Base-by-base conservation (phyloP, 2,797 vertebrate species). In the Anguilla megastoma region DNA sequence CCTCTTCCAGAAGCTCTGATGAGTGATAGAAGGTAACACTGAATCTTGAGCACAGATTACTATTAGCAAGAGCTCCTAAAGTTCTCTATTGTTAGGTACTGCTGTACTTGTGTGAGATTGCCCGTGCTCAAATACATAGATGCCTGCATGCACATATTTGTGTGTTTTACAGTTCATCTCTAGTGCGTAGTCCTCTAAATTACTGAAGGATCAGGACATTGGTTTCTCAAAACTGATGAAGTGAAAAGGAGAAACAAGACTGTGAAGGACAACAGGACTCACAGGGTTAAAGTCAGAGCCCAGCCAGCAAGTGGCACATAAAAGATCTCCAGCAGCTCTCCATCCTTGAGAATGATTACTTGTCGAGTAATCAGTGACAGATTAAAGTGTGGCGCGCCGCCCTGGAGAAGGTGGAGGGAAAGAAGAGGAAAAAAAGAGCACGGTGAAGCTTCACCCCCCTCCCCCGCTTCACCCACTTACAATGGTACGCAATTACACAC, bases 271-370 rank as follows among this genome's bases (percentile, higher is more conserved):
- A n/a, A 2, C 21, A 4, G 79, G 79, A 82, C 41, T 82, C 79
- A 50, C 79, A n/a, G 79, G 79, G 79, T 82, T 82, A 82, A 82
- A 10, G 79, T 82, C 21, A 82, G 79, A 50, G 79, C 79, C 79
- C 79, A 50, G 79, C 79, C 45, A 33, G 79, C 4, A 82, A 82
- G 79, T 82, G 79, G 79, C 45, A 50, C 79, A 41, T 82, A 82
- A 82, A 76, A n/a, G 41, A 48, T 82, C 79, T 82, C 79, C 79
- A 79, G 33, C 16, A 12, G 41, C 79, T 48, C 79, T 82, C 79
- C 79, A 50, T 6, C 79, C 45, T 82, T 82, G 79, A 82, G 79
- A 82, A 82, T 82, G 79, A 82, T 82, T 82, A 82, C 74, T 82
- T n/a, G 45, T 50, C 41, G 6, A n/a, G 79, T 82, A 82, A 82